Conservation (phyloP, 2,888 invertebrate genomes). For the Drosophila neotestacea region DNA sequence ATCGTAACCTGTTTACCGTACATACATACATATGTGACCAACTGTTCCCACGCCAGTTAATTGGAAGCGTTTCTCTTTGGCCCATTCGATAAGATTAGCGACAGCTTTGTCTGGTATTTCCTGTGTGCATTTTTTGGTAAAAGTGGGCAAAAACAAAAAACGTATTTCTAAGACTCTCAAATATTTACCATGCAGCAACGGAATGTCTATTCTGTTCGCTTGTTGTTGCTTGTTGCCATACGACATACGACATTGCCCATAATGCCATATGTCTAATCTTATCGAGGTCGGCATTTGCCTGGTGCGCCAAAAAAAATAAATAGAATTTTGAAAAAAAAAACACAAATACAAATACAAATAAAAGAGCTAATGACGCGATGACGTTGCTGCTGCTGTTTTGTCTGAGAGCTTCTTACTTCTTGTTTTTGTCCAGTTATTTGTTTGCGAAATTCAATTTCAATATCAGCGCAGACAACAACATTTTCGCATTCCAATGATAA, state of each 20-base stretch:
- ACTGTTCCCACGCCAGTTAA: constrained; percentile 78
- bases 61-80: constrained; percentile 56
- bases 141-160: constrained; percentile 49
- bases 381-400: constrained; percentile 43
- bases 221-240: constrained; percentile 56
- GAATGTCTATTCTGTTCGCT: constrained; percentile 54
- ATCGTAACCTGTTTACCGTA: constrained; percentile 60
- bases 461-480: constrained; percentile 71
- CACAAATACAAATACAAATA: constrained; percentile 17
- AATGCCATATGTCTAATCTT: constrained; percentile 65
- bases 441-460: constrained; percentile 74
- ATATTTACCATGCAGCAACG: constrained; percentile 69
- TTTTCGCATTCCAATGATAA: constrained; percentile 78
- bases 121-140: constrained; percentile 70
- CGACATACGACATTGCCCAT: constrained; percentile 25
- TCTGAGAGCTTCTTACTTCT: constrained; percentile 14
- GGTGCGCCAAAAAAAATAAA: constrained; percentile 53
- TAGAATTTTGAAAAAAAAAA: constrained; percentile 15
- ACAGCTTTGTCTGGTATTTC: constrained; percentile 74
- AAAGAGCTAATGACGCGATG: constrained; percentile 65
- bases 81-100: constrained; percentile 81
- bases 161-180: constrained; percentile 62
- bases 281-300: constrained; percentile 72
- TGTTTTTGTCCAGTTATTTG: constrained; percentile 43
- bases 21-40: constrained; percentile 27